Evolutionary conservation across 2,797 vertebrate species (phyloP), one percentile per base, ranked within the genome.

Genomic region (Orestias chungarensis): DNA sequence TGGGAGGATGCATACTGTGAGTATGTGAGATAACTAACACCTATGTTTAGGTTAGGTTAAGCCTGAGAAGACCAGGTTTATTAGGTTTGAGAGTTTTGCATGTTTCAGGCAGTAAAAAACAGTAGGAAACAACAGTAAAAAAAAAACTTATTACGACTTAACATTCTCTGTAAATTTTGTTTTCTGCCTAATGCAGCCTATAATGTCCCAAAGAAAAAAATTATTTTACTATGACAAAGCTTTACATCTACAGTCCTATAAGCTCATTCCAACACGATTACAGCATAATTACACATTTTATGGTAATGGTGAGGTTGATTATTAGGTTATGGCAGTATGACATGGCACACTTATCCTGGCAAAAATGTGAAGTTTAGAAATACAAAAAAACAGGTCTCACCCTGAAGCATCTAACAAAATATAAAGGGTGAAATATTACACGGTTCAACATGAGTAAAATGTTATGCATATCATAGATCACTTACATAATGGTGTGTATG

Each of bases 1-100:
- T 15, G 55, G 25, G 29, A 68, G 50, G 70, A 61, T n/a, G 33
- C 59, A 79, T 33, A 69, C 33, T 7, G 43, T 15, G 70, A 59
- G 55, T 59, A 35, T 59, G 29, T 33, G 29, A 33, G 33, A 38
- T 12, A 33, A 61, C 18, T 40, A 40, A 40, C 20, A n/a, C 11
- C 33, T 14, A 35, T 20, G 20, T 40, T n/a, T 61, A 38, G 12
- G 5, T 5, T 38, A n/a, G n/a, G 20, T 35, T n/a, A 35, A 2
- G 35, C 33, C 33, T 61, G 18, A 61, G 40, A 38, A n/a, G n/a
- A n/a, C n/a, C n/a, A n/a, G n/a, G n/a, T n/a, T n/a, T n/a, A n/a
- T n/a, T n/a, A n/a, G n/a, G n/a, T n/a, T n/a, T n/a, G n/a, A n/a
- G n/a, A n/a, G n/a, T n/a, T n/a, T n/a, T n/a, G n/a, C n/a, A n/a